Evolutionary conservation across 35 echinoderm and acorn worm genomes (phyloP).

Genomic region (Holothuria glaberrima): DNA sequence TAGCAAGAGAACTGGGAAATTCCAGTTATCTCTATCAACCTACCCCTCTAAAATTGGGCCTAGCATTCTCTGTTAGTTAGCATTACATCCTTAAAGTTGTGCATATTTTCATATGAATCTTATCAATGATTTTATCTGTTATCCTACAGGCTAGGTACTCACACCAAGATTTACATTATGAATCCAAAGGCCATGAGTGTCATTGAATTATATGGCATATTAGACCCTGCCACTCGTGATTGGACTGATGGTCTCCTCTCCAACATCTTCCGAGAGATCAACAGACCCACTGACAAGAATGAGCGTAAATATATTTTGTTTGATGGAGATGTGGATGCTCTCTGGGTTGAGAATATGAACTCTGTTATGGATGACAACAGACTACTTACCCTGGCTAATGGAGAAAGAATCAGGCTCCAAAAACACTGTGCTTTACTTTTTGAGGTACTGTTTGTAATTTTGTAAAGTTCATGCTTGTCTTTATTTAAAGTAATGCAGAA

Average conservation of each 20-base stretch:
- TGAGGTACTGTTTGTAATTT: conserved; percentile 64
- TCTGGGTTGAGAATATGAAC: conserved; percentile 99
- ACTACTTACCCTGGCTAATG: conserved; percentile 94
- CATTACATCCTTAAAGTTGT: no score
- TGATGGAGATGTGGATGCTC: conserved; percentile 91
- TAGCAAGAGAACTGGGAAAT: no score
- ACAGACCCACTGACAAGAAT: conserved; percentile 98
- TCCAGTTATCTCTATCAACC: no score
- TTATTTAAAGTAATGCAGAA: neutral
- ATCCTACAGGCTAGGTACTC: conserved; percentile 68
- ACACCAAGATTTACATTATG: conserved; percentile 94
- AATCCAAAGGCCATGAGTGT: conserved; percentile 97
- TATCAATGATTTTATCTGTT: neutral
- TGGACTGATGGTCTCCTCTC: conserved; percentile 99
- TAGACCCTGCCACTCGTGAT: conserved; percentile 85
- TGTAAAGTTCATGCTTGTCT: no score
- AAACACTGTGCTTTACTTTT: conserved; percentile 98
- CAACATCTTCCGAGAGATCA: conserved; percentile 99
- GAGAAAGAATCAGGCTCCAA: conserved; percentile 94
- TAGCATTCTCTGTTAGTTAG: no score
- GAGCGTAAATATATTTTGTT: conserved; percentile 99
- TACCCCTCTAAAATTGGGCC: no score
- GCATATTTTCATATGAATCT: no score
- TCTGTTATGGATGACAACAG: conserved; percentile 98
- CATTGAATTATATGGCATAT: conserved; percentile 94